Conservation (phyloP, 1,140 invertebrate genomes). For the Trinorchestia longiramus region DNA sequence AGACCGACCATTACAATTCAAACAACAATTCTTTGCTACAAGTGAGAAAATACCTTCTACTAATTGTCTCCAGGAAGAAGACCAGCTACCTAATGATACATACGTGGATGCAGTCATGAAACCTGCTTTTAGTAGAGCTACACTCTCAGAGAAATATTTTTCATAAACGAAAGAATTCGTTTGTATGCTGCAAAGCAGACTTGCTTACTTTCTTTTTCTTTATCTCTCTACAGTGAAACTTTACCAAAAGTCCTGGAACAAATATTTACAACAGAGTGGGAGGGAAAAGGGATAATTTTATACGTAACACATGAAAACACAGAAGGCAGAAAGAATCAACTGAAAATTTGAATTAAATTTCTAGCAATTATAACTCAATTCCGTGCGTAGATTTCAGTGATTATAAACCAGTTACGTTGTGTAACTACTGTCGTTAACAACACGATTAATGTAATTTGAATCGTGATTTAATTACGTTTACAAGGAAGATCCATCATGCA, state of each 20-base stretch:
- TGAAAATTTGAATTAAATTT: background rate
- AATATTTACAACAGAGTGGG: background rate
- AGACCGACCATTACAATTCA: background rate
- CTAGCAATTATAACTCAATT: background rate
- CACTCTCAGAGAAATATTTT: background rate
- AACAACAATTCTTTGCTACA: background rate
- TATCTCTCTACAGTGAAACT: background rate
- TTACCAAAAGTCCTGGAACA: background rate
- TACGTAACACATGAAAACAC: background rate
- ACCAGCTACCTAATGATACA: constrained; percentile 34
- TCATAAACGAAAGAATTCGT: background rate
- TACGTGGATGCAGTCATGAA: background rate
- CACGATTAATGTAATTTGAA: background rate
- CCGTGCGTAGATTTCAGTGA: background rate
- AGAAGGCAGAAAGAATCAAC: background rate
- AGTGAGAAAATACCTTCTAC: constrained; percentile 53
- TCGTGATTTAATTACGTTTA: background rate
- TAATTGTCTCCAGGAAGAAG: background rate
- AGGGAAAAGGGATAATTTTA: background rate
- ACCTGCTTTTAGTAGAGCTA: background rate
- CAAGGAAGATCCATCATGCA: background rate
- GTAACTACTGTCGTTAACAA: background rate
- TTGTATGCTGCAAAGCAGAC: background rate
- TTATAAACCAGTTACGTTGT: background rate
- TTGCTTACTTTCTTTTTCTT: background rate